A percentile compares a stretch with the other conserved stretches of the same genome.
Conservation (phyloP, 2,113 vertebrate genomes). For the Hemiprocne comata region DNA sequence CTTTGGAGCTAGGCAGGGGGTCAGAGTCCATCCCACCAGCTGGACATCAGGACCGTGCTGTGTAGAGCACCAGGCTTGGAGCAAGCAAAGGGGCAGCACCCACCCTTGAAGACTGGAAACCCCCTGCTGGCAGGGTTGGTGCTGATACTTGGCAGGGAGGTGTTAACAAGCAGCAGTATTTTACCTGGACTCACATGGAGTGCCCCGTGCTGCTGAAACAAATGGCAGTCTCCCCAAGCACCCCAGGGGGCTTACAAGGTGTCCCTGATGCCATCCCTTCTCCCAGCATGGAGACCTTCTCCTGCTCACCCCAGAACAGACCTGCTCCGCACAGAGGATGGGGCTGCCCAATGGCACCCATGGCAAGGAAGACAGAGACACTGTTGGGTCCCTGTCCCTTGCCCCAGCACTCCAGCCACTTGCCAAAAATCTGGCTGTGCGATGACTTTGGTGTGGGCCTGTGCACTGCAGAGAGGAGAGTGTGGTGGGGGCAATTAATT, state of each 20-base stretch:
- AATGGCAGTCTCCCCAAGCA: neutral
- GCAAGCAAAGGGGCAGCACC: neutral
- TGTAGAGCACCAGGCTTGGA: accelerated
- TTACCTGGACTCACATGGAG: neutral
- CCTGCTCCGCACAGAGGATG: neutral
- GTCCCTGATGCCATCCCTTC: neutral
- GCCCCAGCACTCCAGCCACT: accelerated
- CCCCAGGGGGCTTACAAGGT: accelerated
- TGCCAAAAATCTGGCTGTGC: accelerated
- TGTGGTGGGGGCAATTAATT: neutral
- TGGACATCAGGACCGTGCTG: accelerated
- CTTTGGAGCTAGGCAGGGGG: neutral
- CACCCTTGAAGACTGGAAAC: neutral
- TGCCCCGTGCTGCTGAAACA: neutral
- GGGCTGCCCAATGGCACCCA: neutral
- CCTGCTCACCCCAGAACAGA: neutral
- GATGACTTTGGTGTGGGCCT: neutral
- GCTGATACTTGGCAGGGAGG: neutral
- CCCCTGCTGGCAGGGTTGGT: neutral
- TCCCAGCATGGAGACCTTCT: neutral
- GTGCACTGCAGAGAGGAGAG: neutral
- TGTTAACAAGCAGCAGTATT: neutral
- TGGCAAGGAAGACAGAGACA: neutral
- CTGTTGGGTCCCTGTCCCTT: neutral
- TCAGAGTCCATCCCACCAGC: neutral